Base-by-base conservation (phyloP, 2,797 vertebrate species). In the Fratercula arctica region DNA sequence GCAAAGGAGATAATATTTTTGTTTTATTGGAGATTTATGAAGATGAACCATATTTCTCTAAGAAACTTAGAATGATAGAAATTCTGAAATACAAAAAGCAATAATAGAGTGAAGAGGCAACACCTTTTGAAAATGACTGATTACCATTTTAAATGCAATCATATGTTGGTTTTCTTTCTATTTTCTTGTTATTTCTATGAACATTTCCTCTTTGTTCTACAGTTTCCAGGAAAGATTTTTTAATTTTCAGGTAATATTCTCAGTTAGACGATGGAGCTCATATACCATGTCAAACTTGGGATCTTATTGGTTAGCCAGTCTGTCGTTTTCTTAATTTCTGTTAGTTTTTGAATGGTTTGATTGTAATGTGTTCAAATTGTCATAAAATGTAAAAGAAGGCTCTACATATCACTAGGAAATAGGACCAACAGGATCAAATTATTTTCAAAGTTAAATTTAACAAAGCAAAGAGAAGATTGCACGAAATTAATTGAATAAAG, bases 111-210 rank as follows among this genome's bases (percentile, higher is more conserved):
- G 76, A 89, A 79, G 89, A 96, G 43, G 37, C 69, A 92, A 46
- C 59, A 91, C 83, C 50, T 77, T 93, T 77, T 85, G 80, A 86
- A 95, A 96, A 88, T 76, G 41, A 96, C 80, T 84, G 85, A 56
- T 66, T 87, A 81, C 57, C 12, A 28, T 87, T 97, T 96, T 93
- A 83, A 91, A 93, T 95, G 93, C 75, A 90, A 39, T 82, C 29
- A 89, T 87, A 90, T 67, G 20, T 37, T 94, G 66, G 50, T 48
- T 84, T 91, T 89, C 87, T 76, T 89, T 96, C 87, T 83, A 48
- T 94, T 95, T 76, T 67, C 74, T 64, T 85, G 35, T 82, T 88
- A 72, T 86, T 96, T 88, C 83, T 63, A 35, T 63, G 89, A 91
- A 95, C 17, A 48, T 63, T 93, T 78, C 37, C 26, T 78, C 46